Conservation (phyloP, 2,113 vertebrate species). For the Phylloscopus trochilus region DNA sequence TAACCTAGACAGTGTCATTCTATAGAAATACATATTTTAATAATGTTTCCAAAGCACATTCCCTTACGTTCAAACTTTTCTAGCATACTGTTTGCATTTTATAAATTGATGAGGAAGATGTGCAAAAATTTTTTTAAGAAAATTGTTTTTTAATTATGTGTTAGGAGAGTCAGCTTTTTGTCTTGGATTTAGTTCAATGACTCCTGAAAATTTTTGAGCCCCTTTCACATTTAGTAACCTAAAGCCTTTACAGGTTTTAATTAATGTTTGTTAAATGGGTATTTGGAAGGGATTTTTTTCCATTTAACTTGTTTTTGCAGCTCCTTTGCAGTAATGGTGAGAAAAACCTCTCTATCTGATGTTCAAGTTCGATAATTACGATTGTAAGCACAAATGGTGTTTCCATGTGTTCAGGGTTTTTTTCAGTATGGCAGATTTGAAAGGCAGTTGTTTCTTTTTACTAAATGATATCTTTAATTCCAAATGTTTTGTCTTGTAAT, state of each 20-base stretch:
- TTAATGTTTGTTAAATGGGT: background rate
- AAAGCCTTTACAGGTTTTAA: constrained; percentile 25
- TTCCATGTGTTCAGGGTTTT: background rate
- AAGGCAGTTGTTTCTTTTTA: constrained; percentile 45
- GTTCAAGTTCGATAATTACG: background rate
- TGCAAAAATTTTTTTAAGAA: constrained; percentile 48
- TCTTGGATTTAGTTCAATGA: constrained; percentile 22
- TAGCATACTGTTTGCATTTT: constrained; percentile 65
- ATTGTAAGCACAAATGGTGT: constrained; percentile 62
- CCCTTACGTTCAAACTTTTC: constrained; percentile 66
- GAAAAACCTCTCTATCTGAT: background rate
- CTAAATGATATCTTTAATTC: background rate
- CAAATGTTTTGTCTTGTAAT: background rate
- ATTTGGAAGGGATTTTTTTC: constrained; percentile 20
- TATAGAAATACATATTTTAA: constrained; percentile 54
- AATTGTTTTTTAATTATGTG: constrained; percentile 60
- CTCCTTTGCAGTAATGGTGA: constrained; percentile 26
- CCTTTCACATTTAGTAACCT: background rate
- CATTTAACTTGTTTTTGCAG: constrained; percentile 17
- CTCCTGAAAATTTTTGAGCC: background rate
- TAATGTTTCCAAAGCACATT: constrained; percentile 56
- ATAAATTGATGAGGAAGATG: constrained; percentile 67
- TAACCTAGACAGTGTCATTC: constrained; percentile 13
- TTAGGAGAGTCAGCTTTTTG: constrained; percentile 16
- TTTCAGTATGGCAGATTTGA: constrained; percentile 12